Base-by-base conservation (phyloP, 1,140 invertebrate genomes). In the Pentalonia nigronervosa region DNA sequence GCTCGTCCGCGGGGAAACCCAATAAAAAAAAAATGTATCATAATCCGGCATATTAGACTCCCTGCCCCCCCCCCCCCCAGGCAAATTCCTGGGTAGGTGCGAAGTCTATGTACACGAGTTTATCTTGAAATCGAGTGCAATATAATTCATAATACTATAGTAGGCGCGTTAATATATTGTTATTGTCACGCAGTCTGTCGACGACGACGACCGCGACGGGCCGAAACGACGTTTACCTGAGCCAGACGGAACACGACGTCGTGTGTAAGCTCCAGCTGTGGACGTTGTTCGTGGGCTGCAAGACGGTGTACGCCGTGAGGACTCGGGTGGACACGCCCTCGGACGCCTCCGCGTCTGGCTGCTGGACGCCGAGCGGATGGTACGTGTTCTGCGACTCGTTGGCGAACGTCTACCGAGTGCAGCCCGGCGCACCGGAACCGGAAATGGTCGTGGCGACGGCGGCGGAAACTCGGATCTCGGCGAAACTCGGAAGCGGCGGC, bases 301-400 rank as follows among this genome's bases (percentile, higher is more conserved):
- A 86, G 34, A 93, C 34, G 6, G 81, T 86, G 48, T 93, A 53
- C 20, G 48, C 91, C 0, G 45, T 86, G 3, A 84, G 41, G 25
- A 53, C 76, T 36, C 36, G 17, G 7, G 81, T 93, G 34, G 7
- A 36, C 2, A 7, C 86, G 7, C 91, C 91, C 3, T 14, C 7
- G 1, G 21, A 93, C 3, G 48, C 41, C 34, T 23, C 36, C 2
- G 9, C 20, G 1, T 84, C 91, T 2, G 34, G 91, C 14, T 93
- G 91, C 21, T 93, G 91, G 91, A 41, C 48, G 17, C 48, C 48
- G 17, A 23, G 30, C 7, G 91, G 91, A 30, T 93, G 91, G 91
- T 93, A 86, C 11, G 76, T 93, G 20, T 93, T 93, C 41, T 86
- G 91, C 36, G 91, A 86, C 48, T 53, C 76, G 14, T 86, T 50